These are phyloP conservation scores for Dendrolimus houi DNA, from an alignment of 2,888 invertebrate species.

Conservation along the genomic window DNA sequence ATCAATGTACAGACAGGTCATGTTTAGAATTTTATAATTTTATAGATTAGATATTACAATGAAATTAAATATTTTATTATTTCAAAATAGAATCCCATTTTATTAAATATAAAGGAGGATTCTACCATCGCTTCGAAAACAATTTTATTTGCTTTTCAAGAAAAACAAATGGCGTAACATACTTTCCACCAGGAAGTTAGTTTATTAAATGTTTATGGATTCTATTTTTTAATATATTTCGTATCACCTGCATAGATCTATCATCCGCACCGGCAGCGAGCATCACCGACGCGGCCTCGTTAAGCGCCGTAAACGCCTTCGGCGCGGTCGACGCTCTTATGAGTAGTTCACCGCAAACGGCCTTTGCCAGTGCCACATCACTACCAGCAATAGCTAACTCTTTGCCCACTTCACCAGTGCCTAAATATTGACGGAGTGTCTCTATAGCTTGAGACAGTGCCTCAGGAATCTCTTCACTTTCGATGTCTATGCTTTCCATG, in stretches of 20 bases:
- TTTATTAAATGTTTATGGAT: too few relatives aligned
- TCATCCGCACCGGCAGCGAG: constrained; percentile 47
- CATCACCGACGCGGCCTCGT: constrained; percentile 78
- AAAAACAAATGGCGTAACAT: too few relatives aligned
- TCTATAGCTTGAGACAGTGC: constrained; percentile 51
- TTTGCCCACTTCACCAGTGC: constrained; percentile 20
- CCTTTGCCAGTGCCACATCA: constrained; percentile 41
- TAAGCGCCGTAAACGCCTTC: constrained; percentile 62
- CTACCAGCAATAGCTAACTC: constrained; percentile 19
- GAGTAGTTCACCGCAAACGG: constrained; percentile 48
- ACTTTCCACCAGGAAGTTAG: too few relatives aligned
- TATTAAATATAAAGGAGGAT: too few relatives aligned
- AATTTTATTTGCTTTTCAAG: too few relatives aligned
- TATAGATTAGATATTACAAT: too few relatives aligned
- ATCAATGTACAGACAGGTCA: too few relatives aligned
- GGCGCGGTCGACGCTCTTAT: constrained; percentile 53
- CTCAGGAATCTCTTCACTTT: constrained; percentile 57
- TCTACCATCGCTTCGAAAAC: too few relatives aligned
- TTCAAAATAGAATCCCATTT: too few relatives aligned
- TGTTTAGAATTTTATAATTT: too few relatives aligned
- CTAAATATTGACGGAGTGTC: constrained; percentile 48
- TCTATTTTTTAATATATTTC: too few relatives aligned
- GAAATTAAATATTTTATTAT: too few relatives aligned
- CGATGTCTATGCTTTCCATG: constrained; percentile 52
- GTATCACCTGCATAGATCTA: constrained; percentile 45